These are phyloP conservation scores for Ariolimax columbianus DNA, from an alignment of 2,888 invertebrate species.

Conservation along the genomic window DNA sequence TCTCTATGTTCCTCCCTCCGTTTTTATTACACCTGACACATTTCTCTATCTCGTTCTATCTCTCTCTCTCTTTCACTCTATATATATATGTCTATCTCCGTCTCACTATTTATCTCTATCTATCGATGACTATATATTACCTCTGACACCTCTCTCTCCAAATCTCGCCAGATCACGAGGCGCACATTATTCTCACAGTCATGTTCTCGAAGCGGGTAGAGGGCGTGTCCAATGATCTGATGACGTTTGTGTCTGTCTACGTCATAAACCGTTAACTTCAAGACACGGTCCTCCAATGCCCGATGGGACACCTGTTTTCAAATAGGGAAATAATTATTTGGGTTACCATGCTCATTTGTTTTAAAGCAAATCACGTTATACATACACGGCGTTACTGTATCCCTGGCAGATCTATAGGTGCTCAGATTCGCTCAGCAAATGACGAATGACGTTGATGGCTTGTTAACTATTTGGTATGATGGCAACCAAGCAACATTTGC, in stretches of 20 bases:
- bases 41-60: neutral
- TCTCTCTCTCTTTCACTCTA: neutral
- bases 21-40: neutral
- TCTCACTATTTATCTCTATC: neutral
- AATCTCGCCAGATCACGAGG: slow-evolving; percentile 77
- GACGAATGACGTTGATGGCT: no score
- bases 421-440: no score
- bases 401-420: no score
- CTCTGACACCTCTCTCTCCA: slow-evolving; percentile 77
- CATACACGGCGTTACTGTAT: no score
- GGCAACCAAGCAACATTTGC: no score
- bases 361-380: no score
- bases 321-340: neutral
- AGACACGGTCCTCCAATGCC: slow-evolving; percentile 84
- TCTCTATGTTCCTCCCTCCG: neutral
- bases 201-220: slow-evolving; percentile 84
- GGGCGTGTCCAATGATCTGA: slow-evolving; percentile 86
- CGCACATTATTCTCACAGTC: slow-evolving; percentile 72
- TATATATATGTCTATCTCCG: neutral
- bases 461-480: no score
- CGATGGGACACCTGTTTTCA: slow-evolving; percentile 82
- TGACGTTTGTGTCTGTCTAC: slow-evolving; percentile 84
- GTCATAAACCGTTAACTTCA: slow-evolving; percentile 87
- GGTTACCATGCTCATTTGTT: no score
- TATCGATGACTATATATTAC: slow-evolving; percentile 58